Percentiles rank a stretch among this genome's conserved stretches.
phyloP scores from a whole-genome alignment of 2,113 vertebrate genomes.

The Forbesichthys agassizii region DNA sequence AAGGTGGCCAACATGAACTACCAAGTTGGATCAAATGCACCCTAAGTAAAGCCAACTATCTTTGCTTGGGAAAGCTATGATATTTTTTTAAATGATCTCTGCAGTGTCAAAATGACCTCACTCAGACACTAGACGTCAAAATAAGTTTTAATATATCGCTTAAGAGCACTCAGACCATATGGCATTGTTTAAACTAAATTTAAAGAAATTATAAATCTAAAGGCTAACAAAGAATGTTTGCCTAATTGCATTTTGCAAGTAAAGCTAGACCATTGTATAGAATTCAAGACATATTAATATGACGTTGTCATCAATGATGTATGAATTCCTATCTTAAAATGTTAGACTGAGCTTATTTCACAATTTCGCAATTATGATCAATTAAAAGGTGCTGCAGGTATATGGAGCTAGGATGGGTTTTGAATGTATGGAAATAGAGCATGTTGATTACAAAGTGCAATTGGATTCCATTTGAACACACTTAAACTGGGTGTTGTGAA shows the following conservation, averaged over 20 bases:
- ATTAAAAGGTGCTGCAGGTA: background rate
- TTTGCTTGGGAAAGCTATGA: too few relatives aligned
- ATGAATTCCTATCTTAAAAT: background rate
- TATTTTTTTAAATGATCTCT: too few relatives aligned
- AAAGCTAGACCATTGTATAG: conserved; percentile 1
- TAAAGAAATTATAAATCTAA: too few relatives aligned
- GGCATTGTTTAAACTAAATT: too few relatives aligned
- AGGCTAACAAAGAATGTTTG: conserved; percentile 9
- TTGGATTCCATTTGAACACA: conserved; percentile 40
- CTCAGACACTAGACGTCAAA: too few relatives aligned
- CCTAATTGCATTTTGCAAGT: background rate
- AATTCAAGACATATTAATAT: background rate
- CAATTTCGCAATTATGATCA: conserved; percentile 8
- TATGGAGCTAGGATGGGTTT: conserved; percentile 19
- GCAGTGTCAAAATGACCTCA: too few relatives aligned
- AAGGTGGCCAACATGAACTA: too few relatives aligned
- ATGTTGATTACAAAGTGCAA: conserved; percentile 33
- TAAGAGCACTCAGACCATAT: too few relatives aligned
- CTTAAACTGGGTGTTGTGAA: conserved; percentile 7
- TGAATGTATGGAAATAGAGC: conserved; percentile 12
- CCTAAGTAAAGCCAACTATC: too few relatives aligned
- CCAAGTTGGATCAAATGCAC: too few relatives aligned
- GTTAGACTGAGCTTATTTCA: conserved; percentile 5
- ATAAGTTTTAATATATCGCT: too few relatives aligned
- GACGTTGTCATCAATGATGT: background rate